Evolutionary conservation across 2,888 invertebrate species (phyloP), one percentile per base, ranked within the genome.

Genomic region (Drosophila affinis): DNA sequence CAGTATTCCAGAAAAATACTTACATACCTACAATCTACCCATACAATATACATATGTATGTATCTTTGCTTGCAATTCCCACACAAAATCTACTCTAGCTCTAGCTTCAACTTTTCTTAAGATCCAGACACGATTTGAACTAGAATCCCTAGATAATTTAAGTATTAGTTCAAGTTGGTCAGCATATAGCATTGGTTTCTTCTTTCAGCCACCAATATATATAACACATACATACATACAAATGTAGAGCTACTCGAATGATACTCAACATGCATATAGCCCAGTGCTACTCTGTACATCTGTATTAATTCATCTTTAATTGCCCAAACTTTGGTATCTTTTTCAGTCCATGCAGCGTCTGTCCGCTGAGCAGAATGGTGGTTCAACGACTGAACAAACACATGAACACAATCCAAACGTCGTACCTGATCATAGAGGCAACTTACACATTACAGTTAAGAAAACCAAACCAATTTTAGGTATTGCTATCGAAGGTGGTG

Each of bases 401-500:
- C 92, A 91, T 91, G 92, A 92, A 91, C 92, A 92, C 90, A 92
- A 92, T 93, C 93, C 95, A 81, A 93, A 95, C 86, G 96, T 97
- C 80, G 95, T 96, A 88, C 94, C 96, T 87, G 97, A 97, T 93
- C 95, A 96, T 92, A 96, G 96, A 93, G 97, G 97, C 81, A 97
- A 97, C 93, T 94, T 97, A 89, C 94, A 97, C 91, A 96, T 98
- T 88, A 96, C 96, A 80, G 97, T 98, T 81, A 96, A 96, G 93
- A 98, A 98, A 93, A 97, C 96, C 62, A 98, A 98, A 93, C 97
- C 98, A 55, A 97, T 97, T 89, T 94, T 99, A 87, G 98, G 99
- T 80, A 97, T 99, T 90, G 98, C 98, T 76, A 98, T 99, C 89
- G 98, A 98, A 93, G 99, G 99, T 73, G 99, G 99, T 75, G 97